phyloP scores from a whole-genome alignment of 1,140 invertebrate genomes.

The Calephelis nemesis region DNA sequence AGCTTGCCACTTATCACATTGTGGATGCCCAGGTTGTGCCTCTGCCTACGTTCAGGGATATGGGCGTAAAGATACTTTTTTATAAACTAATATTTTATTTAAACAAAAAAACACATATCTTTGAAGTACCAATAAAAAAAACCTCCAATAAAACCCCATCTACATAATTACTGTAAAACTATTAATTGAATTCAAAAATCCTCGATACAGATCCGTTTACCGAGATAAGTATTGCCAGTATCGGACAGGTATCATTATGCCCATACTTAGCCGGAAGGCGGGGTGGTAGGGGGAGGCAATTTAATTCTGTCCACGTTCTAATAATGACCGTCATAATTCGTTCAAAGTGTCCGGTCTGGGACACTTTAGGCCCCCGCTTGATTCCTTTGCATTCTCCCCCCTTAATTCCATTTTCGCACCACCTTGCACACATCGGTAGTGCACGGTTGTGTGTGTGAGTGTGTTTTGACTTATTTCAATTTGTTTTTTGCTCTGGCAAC shows the following conservation, averaged over 20 bases:
- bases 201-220: constrained; percentile 37
- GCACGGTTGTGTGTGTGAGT: background rate
- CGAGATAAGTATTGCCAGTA: constrained; percentile 50
- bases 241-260: constrained; percentile 74
- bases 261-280: constrained; percentile 61
- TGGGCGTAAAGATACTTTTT: no score
- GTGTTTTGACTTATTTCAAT: constrained; percentile 1
- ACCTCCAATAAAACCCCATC: background rate
- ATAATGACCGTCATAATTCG: constrained; percentile 81
- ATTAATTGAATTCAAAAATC: constrained; percentile 22
- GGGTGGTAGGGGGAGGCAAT: constrained; percentile 66
- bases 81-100: background rate
- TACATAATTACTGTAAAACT: constrained; percentile 9
- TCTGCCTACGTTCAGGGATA: no score
- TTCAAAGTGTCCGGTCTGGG: constrained; percentile 80
- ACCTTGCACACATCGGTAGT: constrained; percentile 58
- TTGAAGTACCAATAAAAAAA: background rate
- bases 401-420: constrained; percentile 72
- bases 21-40: no score
- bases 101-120: background rate
- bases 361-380: constrained; percentile 62
- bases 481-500: constrained; percentile 1
- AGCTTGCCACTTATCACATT: no score
- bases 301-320: constrained; percentile 81
- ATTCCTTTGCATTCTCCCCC: constrained; percentile 75